Percentiles rank a stretch among this genome's conserved stretches.
These are phyloP conservation scores for Calephelis perditalis DNA, from an alignment of 2,888 invertebrate species.

Conservation along the genomic window DNA sequence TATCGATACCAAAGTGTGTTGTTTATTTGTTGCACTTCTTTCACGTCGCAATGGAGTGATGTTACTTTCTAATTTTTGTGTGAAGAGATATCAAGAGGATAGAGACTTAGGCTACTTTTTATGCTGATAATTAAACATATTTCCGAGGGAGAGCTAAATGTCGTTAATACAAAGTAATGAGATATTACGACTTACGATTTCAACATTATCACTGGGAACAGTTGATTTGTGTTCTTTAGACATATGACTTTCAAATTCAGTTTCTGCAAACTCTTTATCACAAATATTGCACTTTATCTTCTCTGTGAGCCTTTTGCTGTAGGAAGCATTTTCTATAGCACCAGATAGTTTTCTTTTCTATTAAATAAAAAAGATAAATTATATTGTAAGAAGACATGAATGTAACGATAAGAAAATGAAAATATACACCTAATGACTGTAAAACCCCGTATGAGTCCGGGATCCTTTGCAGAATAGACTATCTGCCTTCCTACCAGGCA, in stretches of 20 bases:
- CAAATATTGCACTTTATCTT: conserved; percentile 38
- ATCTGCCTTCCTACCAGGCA: too few species aligned
- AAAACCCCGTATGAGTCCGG: too few species aligned
- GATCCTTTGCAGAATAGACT: too few species aligned
- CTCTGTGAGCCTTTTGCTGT: conserved; percentile 10
- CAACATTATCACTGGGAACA: conserved; percentile 40
- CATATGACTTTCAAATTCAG: conserved; percentile 44
- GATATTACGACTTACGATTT: conserved; percentile 41
- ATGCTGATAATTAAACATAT: too few species aligned
- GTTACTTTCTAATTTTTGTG: too few species aligned
- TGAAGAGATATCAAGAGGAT: too few species aligned
- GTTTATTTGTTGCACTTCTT: too few species aligned
- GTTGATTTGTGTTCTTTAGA: conserved; percentile 39
- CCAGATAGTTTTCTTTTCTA: conserved; percentile 15
- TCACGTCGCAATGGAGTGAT: too few species aligned
- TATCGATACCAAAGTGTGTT: too few species aligned
- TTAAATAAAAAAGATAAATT: neutral
- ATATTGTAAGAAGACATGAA: neutral
- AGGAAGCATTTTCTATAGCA: neutral
- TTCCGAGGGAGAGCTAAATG: too few species aligned
- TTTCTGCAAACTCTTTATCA: conserved; percentile 32
- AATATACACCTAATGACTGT: too few species aligned
- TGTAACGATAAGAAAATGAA: neutral
- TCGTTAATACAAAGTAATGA: neutral
- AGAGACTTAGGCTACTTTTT: too few species aligned